These are phyloP conservation scores for Liparis tanakae DNA, from an alignment of 2,797 vertebrate species.

Conservation along the genomic window DNA sequence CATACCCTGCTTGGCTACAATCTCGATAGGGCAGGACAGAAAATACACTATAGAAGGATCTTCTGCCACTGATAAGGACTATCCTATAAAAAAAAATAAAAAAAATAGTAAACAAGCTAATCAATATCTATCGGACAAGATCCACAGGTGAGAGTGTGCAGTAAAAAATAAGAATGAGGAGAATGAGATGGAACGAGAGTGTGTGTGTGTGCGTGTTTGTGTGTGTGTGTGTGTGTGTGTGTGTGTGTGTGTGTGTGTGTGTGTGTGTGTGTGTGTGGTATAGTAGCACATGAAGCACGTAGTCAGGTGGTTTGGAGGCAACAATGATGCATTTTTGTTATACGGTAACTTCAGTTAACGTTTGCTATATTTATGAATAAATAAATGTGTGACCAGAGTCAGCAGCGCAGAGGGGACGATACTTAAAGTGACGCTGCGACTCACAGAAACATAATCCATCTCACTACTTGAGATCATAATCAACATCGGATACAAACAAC, in stretches of 20 bases:
- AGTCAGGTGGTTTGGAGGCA: slow-evolving; percentile 53
- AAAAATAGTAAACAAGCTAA: slow-evolving; percentile 82
- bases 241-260: slow-evolving; percentile 18
- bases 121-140: slow-evolving; percentile 72
- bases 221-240: slow-evolving; percentile 10
- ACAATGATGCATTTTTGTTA: slow-evolving; percentile 55
- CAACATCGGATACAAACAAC: slow-evolving; percentile 29
- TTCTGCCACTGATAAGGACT: slow-evolving; percentile 99
- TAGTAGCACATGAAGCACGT: slow-evolving; percentile 17
- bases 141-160: slow-evolving; percentile 64
- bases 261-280: not conserved
- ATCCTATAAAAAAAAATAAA: slow-evolving; percentile 92
- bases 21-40: slow-evolving; percentile 99
- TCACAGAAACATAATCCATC: slow-evolving; percentile 4
- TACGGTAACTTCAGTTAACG: not conserved
- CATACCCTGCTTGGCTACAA: slow-evolving; percentile 98
- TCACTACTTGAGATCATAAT: slow-evolving; percentile 5
- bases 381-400: not conserved
- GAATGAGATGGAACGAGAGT: slow-evolving; percentile 46
- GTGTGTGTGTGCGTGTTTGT: slow-evolving; percentile 19
- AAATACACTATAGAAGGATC: slow-evolving; percentile 99
- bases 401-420: slow-evolving; percentile 6
- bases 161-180: slow-evolving; percentile 48
- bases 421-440: slow-evolving; percentile 13
- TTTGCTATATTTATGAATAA: not conserved